Evolutionary conservation across 1,140 invertebrate genomes (phyloP).

Genomic region (Scaptomyza graminum): DNA sequence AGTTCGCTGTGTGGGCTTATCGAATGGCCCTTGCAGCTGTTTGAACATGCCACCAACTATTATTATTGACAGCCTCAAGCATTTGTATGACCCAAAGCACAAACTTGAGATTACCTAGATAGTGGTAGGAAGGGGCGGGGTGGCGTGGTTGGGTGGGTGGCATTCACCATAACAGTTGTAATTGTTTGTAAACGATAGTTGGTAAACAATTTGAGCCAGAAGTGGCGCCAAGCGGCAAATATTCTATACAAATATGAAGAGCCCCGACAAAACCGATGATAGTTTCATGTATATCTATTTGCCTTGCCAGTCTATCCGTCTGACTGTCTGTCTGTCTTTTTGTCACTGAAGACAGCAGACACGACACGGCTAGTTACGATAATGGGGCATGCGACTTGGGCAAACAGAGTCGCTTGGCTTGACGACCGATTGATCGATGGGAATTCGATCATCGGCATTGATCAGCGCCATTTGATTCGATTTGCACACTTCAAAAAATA

Average conservation of each 20-base stretch:
- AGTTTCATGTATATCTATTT: conserved; percentile 40
- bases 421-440: conserved; percentile 58
- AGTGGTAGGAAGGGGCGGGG: not conserved
- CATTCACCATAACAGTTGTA: conserved; percentile 48
- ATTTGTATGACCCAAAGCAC: conserved; percentile 26
- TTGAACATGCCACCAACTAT: conserved; percentile 32
- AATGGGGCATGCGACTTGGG: conserved; percentile 38
- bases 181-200: conserved; percentile 81
- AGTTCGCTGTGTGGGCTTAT: conserved; percentile 24
- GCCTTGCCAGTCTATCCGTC: conserved; percentile 24
- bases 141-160: conserved; percentile 25
- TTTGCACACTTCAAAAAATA: not conserved
- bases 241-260: conserved; percentile 20
- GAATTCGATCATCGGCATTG: conserved; percentile 1
- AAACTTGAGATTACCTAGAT: conserved; percentile 20
- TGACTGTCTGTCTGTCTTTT: conserved; percentile 36
- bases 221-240: conserved; percentile 75
- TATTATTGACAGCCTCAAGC: conserved; percentile 50
- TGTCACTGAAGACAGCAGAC: conserved; percentile 54
- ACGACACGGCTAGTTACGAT: conserved; percentile 37
- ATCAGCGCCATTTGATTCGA: not conserved
- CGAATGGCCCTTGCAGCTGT: conserved; percentile 22
- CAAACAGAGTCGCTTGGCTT: conserved; percentile 8
- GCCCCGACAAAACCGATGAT: conserved; percentile 24
- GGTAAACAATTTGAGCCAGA: conserved; percentile 65